Base-by-base conservation (phyloP, 2,113 vertebrate genomes). In the Microtus pennsylvanicus region DNA sequence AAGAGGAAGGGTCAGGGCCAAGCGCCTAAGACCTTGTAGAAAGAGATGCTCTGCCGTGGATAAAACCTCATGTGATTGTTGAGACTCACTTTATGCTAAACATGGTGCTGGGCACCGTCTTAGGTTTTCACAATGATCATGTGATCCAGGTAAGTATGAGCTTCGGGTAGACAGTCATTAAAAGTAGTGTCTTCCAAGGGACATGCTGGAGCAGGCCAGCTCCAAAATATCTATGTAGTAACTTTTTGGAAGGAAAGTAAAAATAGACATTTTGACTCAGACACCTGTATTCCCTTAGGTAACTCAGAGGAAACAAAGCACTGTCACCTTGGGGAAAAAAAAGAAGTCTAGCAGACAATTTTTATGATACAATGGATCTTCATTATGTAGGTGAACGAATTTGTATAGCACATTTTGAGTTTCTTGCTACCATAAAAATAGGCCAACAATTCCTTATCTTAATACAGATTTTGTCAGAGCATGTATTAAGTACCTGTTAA, bases 211-310 rank as follows among this genome's bases (percentile, higher is more conserved):
- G 38, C 47, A 28, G 42, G 21, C 21, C 80, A 70, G 42, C 22
- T 9, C 38, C 33, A 13, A 50, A 11, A 55, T 81, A 42, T 85
- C 13, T 75, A 28, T 78, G 82, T 1, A 89, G 6, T 90, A 38
- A 28, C 47, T 87, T 90, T n/a, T 65, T 72, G 28, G 77, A 61
- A 21, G 72, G 78, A 13, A 89, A 96, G 77, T 88, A 55, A 94
- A 93, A 80, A 26, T 47, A 89, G 4, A 9, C 52, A 92, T 87
- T 95, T 94, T 87, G 67, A 70, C 21, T 89, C 61, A 45, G 72
- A 92, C 90, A 35, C 28, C 35, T 85, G 33, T 88, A 24, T 61
- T 72, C 5, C 8, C 42, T 77, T n/a, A 12, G 67, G 45, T 85
- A 65, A 72, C 22, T 11, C 13, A 55, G 30, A 9, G 69, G 38